Base-by-base conservation (phyloP, 2,797 vertebrate species). In the Stomatorhinus walkeri region DNA sequence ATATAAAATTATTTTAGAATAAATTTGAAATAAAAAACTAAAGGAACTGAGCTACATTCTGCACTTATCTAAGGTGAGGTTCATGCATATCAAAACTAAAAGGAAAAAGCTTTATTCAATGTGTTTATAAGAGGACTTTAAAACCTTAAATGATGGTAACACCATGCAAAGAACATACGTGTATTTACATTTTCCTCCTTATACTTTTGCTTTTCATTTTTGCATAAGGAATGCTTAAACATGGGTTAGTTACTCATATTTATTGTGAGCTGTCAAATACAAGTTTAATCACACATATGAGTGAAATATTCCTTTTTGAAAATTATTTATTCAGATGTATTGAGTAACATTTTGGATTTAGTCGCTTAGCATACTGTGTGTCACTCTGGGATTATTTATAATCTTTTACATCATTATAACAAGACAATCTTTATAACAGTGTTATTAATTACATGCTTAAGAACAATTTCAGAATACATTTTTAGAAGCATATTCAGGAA, bases 211-310 rank as follows among this genome's bases (percentile, higher is more conserved):
- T 19, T 76, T 76, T 76, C 68, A 76, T 40, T 93, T 93, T 93
- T 94, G 91, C 89, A 93, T 94, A 93, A 93, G 88, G 76, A 90
- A 94, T 92, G 40, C 52, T 86, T 87, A 79, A 93, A 93, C 93
- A 90, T 61, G 79, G 91, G 92, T 96, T 95, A 95, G 91, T 93
- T 43, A 49, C 76, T 68, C 89, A 93, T 91, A 92, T 90, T 92
- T 91, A 93, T 94, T 90, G 93, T 91, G 93, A 92, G 91, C 91
- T 90, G 91, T 81, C 93, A 90, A 91, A 91, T 91, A 90, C 89
- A 88, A 54, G 91, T 90, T 93, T 48, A 91, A 92, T 91, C 92
- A 92, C 90, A 94, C 91, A 91, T 89, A 92, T 90, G 91, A 89
- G 92, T 85, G 32, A 88, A 85, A 68, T 85, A 89, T 68, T 68